A percentile compares a stretch with the other conserved stretches of the same genome.
phyloP scores from a whole-genome alignment of 2,888 invertebrate species.

The Boloria euphrosyne region DNA sequence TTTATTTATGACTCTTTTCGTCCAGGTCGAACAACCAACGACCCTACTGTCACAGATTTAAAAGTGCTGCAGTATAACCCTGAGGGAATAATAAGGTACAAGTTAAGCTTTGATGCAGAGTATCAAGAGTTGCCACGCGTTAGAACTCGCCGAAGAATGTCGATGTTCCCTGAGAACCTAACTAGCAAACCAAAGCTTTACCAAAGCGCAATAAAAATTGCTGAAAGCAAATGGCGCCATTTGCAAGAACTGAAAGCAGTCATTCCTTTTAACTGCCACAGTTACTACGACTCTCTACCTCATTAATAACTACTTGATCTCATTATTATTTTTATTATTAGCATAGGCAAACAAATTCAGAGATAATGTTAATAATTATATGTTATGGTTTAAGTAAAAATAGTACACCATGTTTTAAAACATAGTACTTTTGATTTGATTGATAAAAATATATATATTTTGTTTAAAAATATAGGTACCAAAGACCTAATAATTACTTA shows the following conservation, averaged over 20 bases:
- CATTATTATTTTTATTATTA: conserved; percentile 10
- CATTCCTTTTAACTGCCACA: conserved; percentile 1
- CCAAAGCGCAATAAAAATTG: too few species aligned
- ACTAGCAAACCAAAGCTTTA: conserved; percentile 5
- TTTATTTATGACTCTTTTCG: conserved; percentile 21
- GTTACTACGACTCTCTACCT: conserved; percentile 5
- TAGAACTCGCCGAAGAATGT: conserved; percentile 4
- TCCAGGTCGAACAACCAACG: conserved; percentile 29
- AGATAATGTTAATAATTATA: background rate
- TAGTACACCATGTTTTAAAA: background rate
- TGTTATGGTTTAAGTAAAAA: too few species aligned
- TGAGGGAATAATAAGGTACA: too few species aligned
- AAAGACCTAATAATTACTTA: conserved; percentile 9
- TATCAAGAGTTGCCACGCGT: too few species aligned
- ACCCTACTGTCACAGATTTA: conserved; percentile 7
- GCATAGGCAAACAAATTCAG: background rate
- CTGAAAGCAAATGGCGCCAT: conserved; percentile 4
- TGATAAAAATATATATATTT: conserved; percentile 7
- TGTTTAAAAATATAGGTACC: background rate
- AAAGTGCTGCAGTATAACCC: too few species aligned
- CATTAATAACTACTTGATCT: conserved; percentile 6
- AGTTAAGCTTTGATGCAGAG: too few species aligned
- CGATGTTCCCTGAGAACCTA: background rate
- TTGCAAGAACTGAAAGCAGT: conserved; percentile 16
- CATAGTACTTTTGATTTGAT: conserved; percentile 11